Evolutionary conservation across 2,888 invertebrate genomes (phyloP).

Genomic region (Sinhomidia bicolor): DNA sequence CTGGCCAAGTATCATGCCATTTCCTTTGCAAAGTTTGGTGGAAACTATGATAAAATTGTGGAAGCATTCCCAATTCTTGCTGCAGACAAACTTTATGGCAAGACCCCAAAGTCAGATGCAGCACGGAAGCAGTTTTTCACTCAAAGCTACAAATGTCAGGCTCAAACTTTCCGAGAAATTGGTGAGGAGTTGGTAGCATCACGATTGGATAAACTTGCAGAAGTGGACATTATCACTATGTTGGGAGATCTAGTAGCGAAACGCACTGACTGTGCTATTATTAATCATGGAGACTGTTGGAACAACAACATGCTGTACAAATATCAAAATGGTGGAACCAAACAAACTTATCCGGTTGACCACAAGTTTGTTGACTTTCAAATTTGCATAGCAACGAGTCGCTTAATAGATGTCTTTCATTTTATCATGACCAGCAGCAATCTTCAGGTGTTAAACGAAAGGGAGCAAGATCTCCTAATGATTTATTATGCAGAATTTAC

Average conservation of each 20-base stretch:
- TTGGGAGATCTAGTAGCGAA: slow-evolving; percentile 24
- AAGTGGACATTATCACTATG: not conserved
- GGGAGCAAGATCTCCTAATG: slow-evolving; percentile 73
- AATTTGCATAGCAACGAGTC: slow-evolving; percentile 61
- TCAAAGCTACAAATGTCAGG: slow-evolving; percentile 44
- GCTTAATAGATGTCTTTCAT: slow-evolving; percentile 72
- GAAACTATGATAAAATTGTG: slow-evolving; percentile 73
- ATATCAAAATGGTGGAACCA: slow-evolving; percentile 66
- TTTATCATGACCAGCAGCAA: slow-evolving; percentile 71
- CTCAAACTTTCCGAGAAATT: slow-evolving; percentile 31
- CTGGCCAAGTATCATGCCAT: slow-evolving; percentile 77
- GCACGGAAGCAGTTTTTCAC: slow-evolving; percentile 44
- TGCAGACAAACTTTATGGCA: no score
- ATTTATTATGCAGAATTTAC: slow-evolving; percentile 77
- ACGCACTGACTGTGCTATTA: slow-evolving; percentile 49
- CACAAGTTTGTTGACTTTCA: slow-evolving; percentile 76
- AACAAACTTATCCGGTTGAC: slow-evolving; percentile 56
- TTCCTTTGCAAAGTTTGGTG: slow-evolving; percentile 77
- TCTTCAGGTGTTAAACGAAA: slow-evolving; percentile 60
- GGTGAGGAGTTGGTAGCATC: slow-evolving; percentile 33
- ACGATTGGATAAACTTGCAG: slow-evolving; percentile 33
- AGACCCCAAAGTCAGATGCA: no score
- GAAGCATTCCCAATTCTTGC: slow-evolving; percentile 74
- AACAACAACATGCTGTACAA: slow-evolving; percentile 78
- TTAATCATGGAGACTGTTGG: slow-evolving; percentile 77